A percentile compares a stretch with the other conserved stretches of the same genome.
Conservation (phyloP, 2,888 invertebrate species). For the Physocephala rufipes region DNA sequence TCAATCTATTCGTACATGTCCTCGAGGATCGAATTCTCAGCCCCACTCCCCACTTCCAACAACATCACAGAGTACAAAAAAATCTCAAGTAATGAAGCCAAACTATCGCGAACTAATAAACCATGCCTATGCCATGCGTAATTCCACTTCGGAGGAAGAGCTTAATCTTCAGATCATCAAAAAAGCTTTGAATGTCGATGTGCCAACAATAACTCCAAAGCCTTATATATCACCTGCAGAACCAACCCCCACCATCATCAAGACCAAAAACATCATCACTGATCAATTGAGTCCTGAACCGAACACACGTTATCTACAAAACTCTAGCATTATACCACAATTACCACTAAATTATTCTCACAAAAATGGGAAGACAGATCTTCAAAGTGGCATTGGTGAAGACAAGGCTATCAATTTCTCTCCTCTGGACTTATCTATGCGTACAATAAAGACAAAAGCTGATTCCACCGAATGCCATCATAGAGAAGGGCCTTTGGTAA, state of each 20-base stretch:
- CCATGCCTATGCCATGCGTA: slow-evolving; percentile 57
- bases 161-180: slow-evolving; percentile 63
- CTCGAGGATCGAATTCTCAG: slow-evolving; percentile 1
- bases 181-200: slow-evolving; percentile 60
- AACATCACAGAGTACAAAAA: slow-evolving; percentile 43
- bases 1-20: not conserved
- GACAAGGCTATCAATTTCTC: slow-evolving; percentile 62
- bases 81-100: slow-evolving; percentile 52
- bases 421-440: slow-evolving; percentile 87
- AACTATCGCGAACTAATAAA: slow-evolving; percentile 63
- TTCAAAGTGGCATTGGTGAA: slow-evolving; percentile 21
- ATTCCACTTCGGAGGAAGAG: slow-evolving; percentile 61
- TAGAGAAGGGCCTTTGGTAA: slow-evolving; percentile 23
- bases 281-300: no score
- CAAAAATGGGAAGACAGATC: slow-evolving; percentile 5
- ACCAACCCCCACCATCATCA: no score
- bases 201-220: slow-evolving; percentile 40
- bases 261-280: no score
- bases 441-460: slow-evolving; percentile 87
- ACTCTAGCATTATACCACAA: slow-evolving; percentile 28
- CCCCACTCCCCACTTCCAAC: slow-evolving; percentile 10
- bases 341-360: slow-evolving; percentile 37
- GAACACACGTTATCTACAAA: slow-evolving; percentile 11
- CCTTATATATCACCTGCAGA: slow-evolving; percentile 30
- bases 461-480: slow-evolving; percentile 77